Percentiles rank a stretch among this genome's conserved stretches.
Conservation (phyloP, 2,888 invertebrate species). For the Nomada ruficornis region DNA sequence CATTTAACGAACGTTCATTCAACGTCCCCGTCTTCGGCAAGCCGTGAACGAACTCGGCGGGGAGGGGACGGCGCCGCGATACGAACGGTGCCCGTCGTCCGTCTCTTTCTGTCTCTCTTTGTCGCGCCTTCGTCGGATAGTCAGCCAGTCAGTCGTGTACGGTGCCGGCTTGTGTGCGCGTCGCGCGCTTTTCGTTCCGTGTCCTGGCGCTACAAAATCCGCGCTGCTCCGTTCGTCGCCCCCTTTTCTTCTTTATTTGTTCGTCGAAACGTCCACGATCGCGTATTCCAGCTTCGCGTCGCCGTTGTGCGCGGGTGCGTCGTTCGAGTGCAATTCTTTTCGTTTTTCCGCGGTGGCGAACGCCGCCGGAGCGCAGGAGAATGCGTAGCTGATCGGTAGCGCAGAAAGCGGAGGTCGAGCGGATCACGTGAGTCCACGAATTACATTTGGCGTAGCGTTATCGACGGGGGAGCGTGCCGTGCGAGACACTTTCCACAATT, state of each 20-base stretch:
- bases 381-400: slow-evolving; percentile 18
- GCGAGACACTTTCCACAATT: neutral
- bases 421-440: slow-evolving; percentile 39
- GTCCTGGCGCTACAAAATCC: slow-evolving; percentile 18
- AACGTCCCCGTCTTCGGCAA: too few species aligned
- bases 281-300: neutral
- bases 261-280: too few species aligned
- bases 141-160: slow-evolving; percentile 66
- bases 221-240: too few species aligned
- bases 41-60: too few species aligned
- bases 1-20: neutral
- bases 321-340: neutral
- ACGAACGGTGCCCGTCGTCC: neutral
- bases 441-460: neutral
- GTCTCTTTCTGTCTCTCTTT: slow-evolving; percentile 4
- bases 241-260: too few species aligned
- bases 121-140: slow-evolving; percentile 38
- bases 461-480: neutral
- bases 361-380: neutral
- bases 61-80: neutral
- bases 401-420: neutral
- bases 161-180: slow-evolving; percentile 62
- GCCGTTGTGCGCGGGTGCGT: neutral
- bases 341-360: neutral
- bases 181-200: slow-evolving; percentile 44